Conservation (phyloP, 2,113 vertebrate species). For the Erpornis zantholeuca region DNA sequence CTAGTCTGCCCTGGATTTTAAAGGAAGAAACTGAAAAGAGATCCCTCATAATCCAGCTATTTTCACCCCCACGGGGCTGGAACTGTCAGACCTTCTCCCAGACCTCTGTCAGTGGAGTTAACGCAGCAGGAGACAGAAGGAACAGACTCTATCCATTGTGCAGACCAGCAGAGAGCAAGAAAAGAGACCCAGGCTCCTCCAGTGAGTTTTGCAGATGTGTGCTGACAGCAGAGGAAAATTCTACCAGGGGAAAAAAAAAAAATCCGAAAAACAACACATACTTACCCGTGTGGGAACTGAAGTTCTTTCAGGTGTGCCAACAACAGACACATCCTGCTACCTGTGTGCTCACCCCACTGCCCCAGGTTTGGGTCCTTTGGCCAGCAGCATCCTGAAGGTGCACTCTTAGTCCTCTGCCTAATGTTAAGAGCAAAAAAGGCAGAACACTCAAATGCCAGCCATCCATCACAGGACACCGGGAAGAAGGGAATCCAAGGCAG, state of each 20-base stretch:
- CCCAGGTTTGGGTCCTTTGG: constrained; percentile 55
- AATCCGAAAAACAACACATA: background rate
- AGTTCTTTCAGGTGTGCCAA: constrained; percentile 54
- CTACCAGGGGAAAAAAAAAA: background rate
- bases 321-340: constrained; percentile 48
- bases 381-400: constrained; percentile 58
- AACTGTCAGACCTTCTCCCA: background rate
- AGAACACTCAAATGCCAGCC: constrained; percentile 56
- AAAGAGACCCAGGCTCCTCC: background rate
- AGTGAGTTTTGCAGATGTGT: background rate
- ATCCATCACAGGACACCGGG: background rate
- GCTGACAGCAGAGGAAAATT: background rate
- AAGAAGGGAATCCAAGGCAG: constrained; percentile 12
- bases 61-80: background rate
- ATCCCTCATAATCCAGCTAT: background rate
- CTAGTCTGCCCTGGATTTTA: background rate
- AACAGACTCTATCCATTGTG: background rate
- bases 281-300: constrained; percentile 9
- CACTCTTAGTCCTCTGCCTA: constrained; percentile 60
- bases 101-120: background rate
- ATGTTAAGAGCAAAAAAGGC: constrained; percentile 65
- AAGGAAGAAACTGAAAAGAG: background rate
- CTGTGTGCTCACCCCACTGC: constrained; percentile 54
- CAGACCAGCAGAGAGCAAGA: constrained; percentile 24
- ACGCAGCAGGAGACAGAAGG: constrained; percentile 11